phyloP scores from a whole-genome alignment of 2,888 invertebrate species.

The Oligia latruncula region DNA sequence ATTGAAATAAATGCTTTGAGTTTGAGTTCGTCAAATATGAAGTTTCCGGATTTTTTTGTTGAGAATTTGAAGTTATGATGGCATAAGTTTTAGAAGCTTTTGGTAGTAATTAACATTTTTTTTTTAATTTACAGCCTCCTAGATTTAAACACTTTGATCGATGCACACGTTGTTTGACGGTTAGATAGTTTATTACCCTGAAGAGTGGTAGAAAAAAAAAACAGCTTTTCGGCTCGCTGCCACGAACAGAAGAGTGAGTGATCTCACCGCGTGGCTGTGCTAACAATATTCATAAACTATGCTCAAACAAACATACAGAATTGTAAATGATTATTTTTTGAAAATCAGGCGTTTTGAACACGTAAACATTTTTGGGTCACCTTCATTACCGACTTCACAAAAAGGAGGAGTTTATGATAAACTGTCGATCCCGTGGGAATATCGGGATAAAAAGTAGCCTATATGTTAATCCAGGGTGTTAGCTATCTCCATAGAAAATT shows the following conservation, averaged over 20 bases:
- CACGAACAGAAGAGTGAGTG: constrained; percentile 54
- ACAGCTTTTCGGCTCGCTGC: constrained; percentile 63
- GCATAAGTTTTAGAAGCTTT: not conserved
- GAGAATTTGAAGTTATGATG: not conserved
- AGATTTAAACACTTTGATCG: constrained; percentile 37
- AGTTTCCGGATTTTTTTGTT: not conserved
- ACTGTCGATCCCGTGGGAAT: no score
- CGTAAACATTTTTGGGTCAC: constrained; percentile 1
- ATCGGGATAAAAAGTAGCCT: no score
- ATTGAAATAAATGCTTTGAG: no score
- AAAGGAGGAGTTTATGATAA: no score
- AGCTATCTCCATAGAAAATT: no score
- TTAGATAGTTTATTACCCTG: constrained; percentile 56
- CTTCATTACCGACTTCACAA: no score
- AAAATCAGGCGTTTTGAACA: constrained; percentile 12
- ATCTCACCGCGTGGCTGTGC: constrained; percentile 56
- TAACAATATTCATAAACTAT: constrained; percentile 56
- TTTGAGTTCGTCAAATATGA: not conserved
- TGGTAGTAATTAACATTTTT: not conserved
- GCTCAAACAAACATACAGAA: constrained; percentile 36
- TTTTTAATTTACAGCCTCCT: not conserved
- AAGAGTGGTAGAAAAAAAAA: constrained; percentile 52
- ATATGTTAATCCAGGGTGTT: no score
- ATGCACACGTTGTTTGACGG: constrained; percentile 41
- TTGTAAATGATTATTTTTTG: constrained; percentile 21